phyloP scores from a whole-genome alignment of 2,888 invertebrate genomes.

The Periphyllus acericola region DNA sequence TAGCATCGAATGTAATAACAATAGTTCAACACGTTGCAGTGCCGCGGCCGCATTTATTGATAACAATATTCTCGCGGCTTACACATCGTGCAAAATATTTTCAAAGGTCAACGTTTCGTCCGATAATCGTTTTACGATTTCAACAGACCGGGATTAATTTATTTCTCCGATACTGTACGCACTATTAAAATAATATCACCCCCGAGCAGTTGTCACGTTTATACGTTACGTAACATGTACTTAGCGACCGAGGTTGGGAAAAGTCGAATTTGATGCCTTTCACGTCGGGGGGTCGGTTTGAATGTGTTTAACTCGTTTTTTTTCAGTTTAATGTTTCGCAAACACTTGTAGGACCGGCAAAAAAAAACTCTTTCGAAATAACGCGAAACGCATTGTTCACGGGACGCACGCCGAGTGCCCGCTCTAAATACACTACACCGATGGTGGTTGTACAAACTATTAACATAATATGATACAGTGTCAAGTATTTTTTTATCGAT shows the following conservation, averaged over 20 bases:
- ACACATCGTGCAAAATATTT: too few species aligned
- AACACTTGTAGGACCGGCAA: not conserved
- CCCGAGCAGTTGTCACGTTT: slow-evolving; percentile 24
- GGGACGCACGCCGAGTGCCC: too few species aligned
- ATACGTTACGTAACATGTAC: not conserved
- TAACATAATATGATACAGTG: too few species aligned
- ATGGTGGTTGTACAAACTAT: too few species aligned
- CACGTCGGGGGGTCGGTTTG: slow-evolving; percentile 1
- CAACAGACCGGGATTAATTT: not conserved
- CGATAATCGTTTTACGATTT: slow-evolving; percentile 4
- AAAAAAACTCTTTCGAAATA: not conserved
- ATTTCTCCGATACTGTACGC: not conserved
- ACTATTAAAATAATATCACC: slow-evolving; percentile 37
- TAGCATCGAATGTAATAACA: too few species aligned
- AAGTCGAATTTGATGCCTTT: slow-evolving; percentile 43
- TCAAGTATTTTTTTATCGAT: too few species aligned
- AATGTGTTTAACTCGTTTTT: slow-evolving; percentile 5
- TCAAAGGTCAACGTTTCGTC: not conserved
- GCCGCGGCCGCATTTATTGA: too few species aligned
- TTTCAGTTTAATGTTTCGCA: not conserved
- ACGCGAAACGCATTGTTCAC: too few species aligned
- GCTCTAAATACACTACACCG: too few species aligned
- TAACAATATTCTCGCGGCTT: too few species aligned
- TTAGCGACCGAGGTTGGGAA: slow-evolving; percentile 21
- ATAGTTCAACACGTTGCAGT: too few species aligned